Evolutionary conservation across 2,113 vertebrate genomes (phyloP), one percentile per base, ranked within the genome.

Genomic region (Nyctereutes procyonoides): DNA sequence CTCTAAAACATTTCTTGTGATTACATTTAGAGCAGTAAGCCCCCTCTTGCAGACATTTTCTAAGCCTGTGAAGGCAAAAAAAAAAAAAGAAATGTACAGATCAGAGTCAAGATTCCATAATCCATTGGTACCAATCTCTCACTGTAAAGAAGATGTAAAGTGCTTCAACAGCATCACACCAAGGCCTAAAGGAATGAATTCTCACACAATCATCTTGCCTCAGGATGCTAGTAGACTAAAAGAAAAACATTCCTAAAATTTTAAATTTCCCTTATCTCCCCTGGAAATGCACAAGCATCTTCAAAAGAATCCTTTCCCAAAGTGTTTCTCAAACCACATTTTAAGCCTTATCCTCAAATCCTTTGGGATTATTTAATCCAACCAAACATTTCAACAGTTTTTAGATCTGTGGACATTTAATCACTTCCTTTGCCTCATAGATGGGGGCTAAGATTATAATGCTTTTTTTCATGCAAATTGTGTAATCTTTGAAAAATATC

Each of bases 291-390:
- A 85, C 51, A 8, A 30, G 26, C 79, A 82, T 83, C 43, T 94
- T 86, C 30, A 58, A 77, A 76, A 76, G 32, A 15, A 73, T 85
- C 62, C 32, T 93, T 79, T 79, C 53, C 28, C n/a, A 76, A 26
- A 77, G 48, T 92, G 17, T 90, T 90, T 67, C 74, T 93, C 91
- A 56, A 88, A 96, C 90, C 62, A 11, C 67, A 94, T 63, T 60
- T 67, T 89, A 92, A 92, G 38, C 14, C 48, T 38, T 87, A 94
- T 93, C 69, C 26, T 93, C 65, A 90, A 85, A 74, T 67, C 13
- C n/a, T 60, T 53, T 15, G 69, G n/a, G 22, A 89, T 76, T 69
- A 82, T 65, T 94, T 95, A 96, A 74, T 85, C 14, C 48, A 85
- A 81, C 35, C 30, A 60, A 82, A 85, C 88, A 81, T 76, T 90